Base-by-base conservation (phyloP, 35 echinoderm and acorn worm genomes). In the Heliocidaris erythrogramma region DNA sequence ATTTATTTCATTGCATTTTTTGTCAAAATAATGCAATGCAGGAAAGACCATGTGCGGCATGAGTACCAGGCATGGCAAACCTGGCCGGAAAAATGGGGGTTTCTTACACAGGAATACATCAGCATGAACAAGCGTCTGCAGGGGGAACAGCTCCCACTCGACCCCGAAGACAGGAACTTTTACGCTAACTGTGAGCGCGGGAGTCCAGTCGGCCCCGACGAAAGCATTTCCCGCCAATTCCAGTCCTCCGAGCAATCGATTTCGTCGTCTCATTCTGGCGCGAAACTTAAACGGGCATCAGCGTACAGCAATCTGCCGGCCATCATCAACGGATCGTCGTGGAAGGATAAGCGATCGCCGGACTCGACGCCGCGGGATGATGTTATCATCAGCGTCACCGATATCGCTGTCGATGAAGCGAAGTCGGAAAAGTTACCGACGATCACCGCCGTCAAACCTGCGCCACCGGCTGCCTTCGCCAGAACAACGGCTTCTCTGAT, bases 11-110 rank as follows among this genome's bases (percentile, higher is more conserved):
- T 3, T 42, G 35, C 3, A 42, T 42, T 42, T 42, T 0, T 42
- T 42, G 35, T 42, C 35, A 42, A 42, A 42, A 42, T 42, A 42
- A 42, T 69, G 18, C 27, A 24, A 7, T 96, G 10, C 92, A 99
- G 98, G 98, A 99, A 99, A 92, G 98, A 99, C 59, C 98, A 99
- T 50, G 98, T 99, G 4, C 95, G 97, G 12, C 97, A 99, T 71
- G 98, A 99, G 85, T 92, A 97, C 29, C 98, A 97, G 21, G 96
- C 98, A 11, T 93, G 96, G n/a, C 88, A 97, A 48, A 97, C 95
- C 87, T 99, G 98, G 98, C 98, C 98, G 0, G 96, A 99, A 16
- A 96, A 96, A 94, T 99, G 98, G 98, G 97, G 97, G 5, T 97
- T 97, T 49, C 86, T 99, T 49, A 99, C 97, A 29, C 93, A 93